Evolutionary conservation across 2,888 invertebrate species (phyloP), one percentile per base, ranked within the genome.

Genomic region (Nomada hirtipes): DNA sequence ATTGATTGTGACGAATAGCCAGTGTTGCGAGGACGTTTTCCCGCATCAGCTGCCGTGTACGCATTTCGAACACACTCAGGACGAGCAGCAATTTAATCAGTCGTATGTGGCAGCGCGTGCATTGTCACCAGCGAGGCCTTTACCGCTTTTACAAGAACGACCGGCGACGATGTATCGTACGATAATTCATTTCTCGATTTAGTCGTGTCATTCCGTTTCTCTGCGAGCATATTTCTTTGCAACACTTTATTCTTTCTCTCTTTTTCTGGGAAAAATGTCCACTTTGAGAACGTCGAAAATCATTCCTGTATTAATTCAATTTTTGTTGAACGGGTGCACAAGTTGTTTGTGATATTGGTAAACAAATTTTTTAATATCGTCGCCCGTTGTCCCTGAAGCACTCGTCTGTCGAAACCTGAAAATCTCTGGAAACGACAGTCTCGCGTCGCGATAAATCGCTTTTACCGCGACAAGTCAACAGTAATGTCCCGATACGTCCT

Each of bases 1-100:
- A 88, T 88, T 88, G 88, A 88, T 88, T 86, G 88, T 89, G 88
- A 88, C 83, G 83, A 79, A 88, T 88, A 78, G 87, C 75, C 73
- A 55, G 77, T 76, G 87, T 84, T 88, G 71, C 86, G 76, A 63
- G 84, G 86, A 82, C 82, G 83, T 83, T 88, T 84, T 79, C 73
- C 77, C 72, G 73, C 68, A 55, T 72, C 74, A 75, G 60, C 68
- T 76, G 52, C 73, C 57, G 76, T 74, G 71, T 83, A 85, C 85
- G 76, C 82, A 78, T 84, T 88, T 64, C 79, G 76, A 85, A 79
- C 79, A 72, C 76, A 79, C 59, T 53, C 83, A 81, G 76, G 23
- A 67, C 68, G 76, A 76, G 69, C 73, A 72, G 76, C 89, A 87
- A 88, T 88, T 88, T 87, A 87, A 88, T 88, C 88, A 85, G 84